These are phyloP conservation scores for Margaritifera margaritifera DNA, from an alignment of 2,888 invertebrate genomes.

Conservation along the genomic window DNA sequence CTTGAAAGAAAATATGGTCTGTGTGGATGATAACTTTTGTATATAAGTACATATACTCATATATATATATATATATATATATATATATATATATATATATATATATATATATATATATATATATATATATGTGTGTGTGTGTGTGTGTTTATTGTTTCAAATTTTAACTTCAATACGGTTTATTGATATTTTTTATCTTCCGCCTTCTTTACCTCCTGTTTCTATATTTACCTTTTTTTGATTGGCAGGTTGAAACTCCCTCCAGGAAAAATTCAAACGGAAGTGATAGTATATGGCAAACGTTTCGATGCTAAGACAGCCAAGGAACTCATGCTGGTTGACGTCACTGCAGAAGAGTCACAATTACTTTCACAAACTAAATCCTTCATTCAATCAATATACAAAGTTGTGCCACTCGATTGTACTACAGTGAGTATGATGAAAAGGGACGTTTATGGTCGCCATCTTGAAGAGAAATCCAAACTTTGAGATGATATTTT, in stretches of 20 bases:
- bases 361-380: constrained; percentile 25
- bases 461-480: no score
- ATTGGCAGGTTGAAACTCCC: constrained; percentile 31
- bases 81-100: no score
- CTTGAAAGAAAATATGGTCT: no score
- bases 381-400: constrained; percentile 3
- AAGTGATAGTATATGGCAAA: constrained; percentile 36
- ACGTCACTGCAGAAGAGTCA: constrained; percentile 10
- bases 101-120: no score
- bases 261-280: constrained; percentile 13
- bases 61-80: no score
- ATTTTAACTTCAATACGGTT: no score
- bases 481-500: no score
- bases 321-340: constrained; percentile 26
- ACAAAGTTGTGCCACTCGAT: constrained; percentile 1
- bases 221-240: neutral
- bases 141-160: no score
- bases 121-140: no score
- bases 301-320: constrained; percentile 37
- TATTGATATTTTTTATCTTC: no score
- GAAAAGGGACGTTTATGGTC: constrained; percentile 14
- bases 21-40: no score
- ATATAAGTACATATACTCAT: no score
- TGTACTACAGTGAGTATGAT: constrained; percentile 2
- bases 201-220: neutral